phyloP scores from a whole-genome alignment of 2,797 vertebrate species.

The Protonibea diacanthus region DNA sequence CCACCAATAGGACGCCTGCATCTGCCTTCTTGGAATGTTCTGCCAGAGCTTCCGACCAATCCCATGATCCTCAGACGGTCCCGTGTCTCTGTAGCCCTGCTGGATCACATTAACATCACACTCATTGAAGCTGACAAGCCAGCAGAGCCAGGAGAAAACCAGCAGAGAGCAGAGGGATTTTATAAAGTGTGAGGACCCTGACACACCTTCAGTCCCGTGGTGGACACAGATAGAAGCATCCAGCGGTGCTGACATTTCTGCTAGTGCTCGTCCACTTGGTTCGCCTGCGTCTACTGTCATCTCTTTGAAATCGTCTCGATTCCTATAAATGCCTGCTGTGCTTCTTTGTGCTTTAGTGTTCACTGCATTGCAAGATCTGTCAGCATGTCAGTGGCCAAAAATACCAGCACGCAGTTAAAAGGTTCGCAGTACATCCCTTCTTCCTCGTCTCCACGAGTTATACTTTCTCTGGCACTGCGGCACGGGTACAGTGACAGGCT shows the following conservation, averaged over 20 bases:
- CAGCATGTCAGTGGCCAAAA: conserved; percentile 40
- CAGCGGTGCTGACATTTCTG: conserved; percentile 39
- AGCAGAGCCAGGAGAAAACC: conserved; percentile 60
- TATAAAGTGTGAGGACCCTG: conserved; percentile 55
- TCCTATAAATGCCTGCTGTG: conserved; percentile 29
- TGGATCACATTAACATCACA: conserved; percentile 73
- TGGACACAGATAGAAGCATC: conserved; percentile 49
- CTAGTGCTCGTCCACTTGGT: conserved; percentile 28
- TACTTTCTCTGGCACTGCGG: background rate
- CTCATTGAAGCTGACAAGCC: conserved; percentile 69
- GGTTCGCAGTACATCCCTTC: background rate
- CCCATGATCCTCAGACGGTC: conserved; percentile 49
- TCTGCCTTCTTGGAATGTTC: conserved; percentile 51
- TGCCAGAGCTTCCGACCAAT: conserved; percentile 57
- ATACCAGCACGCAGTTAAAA: conserved; percentile 21
- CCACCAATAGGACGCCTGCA: conserved; percentile 41
- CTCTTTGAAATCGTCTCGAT: conserved; percentile 29
- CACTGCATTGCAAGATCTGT: conserved; percentile 23
- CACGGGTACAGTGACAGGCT: background rate
- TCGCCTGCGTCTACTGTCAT: conserved; percentile 36
- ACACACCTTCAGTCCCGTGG: conserved; percentile 48
- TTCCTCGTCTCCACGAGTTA: background rate
- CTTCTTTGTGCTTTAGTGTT: conserved; percentile 36
- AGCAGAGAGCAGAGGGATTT: conserved; percentile 59
- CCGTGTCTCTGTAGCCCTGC: conserved; percentile 58